Evolutionary conservation across 2,888 invertebrate genomes (phyloP), one percentile per base, ranked within the genome.

Genomic region (Archaeoteleia sp.): DNA sequence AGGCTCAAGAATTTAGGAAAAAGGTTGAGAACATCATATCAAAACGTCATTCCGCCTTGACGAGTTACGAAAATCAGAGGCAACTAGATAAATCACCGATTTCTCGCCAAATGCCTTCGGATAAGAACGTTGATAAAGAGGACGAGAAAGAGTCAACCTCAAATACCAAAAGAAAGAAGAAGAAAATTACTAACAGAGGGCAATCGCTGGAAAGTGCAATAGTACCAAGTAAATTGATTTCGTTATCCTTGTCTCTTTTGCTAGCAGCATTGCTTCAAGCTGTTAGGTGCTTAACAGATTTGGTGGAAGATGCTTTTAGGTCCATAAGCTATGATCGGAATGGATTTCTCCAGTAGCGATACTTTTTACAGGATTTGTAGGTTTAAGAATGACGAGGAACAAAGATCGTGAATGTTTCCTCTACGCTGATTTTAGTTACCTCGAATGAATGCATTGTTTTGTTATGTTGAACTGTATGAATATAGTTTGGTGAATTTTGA

Each of bases 181-280:
- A 78, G 57, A 80, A 80, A 46, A 13, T 63, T 0, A 42, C 70
- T 2, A 74, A 65, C 13, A 74, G 69, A 20, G 48, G 17, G 29
- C 71, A 37, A 29, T 43, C 72, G 8, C 55, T 68, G 4, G 79
- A 81, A 10, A 78, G 78, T 29, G 80, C 80, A 23, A 17, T 82
- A 0, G 73, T 82, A 45, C 80, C 88, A 43, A 89, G 88, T 66
- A 86, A 86, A 81, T 79, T 90, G 74, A 87, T 90, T 40, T 89
- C 90, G 69, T 80, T 90, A 49, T 90, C 90, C 12, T 79, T 90
- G 25, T 90, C 90, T 37, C 86, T 90, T 70, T 83, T 90, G 9
- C 85, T 90, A 39, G 90, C 90, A 12, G 90, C 90, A 17, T 79
- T 90, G 74, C 76, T 90, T 25, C 90, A 90, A 82, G 90, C 90